Evolutionary conservation across 2,113 vertebrate species (phyloP), one percentile per base, ranked within the genome.

Genomic region (Clarias macrocephalus): DNA sequence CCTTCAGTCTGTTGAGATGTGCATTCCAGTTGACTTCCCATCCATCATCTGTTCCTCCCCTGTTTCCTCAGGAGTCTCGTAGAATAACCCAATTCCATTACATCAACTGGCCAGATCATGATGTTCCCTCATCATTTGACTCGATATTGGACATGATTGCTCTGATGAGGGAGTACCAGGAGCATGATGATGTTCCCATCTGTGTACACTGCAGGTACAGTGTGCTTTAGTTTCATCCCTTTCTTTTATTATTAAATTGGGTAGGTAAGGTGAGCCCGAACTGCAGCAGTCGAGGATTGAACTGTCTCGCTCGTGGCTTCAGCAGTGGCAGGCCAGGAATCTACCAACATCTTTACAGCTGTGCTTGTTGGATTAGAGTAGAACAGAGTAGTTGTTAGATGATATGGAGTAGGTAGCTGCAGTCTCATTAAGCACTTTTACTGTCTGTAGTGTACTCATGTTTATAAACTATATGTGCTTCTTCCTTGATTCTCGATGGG

Each of bases 61-160:
- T 57, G 30, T 85, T 33, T 30, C 25, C 13, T 52, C 76, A 99
- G 98, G 98, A 99, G 90, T 96, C 95, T 2, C 96, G 98, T 77
- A 96, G 96, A 89, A 91, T 99, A 52, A 97, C 97, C 73, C 98
- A 99, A 60, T 99, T 99, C 92, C 98, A 99, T 95, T 99, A 99
- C 77, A 96, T 98, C 77, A 99, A 99, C 94, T 99, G 98, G 98
- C 98, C 98, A 0, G 98, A 99, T 92, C 98, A 99, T 1, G 98
- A 99, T 82, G 98, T 99, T 77, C 98, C 98, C 52, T 98, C 98
- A 0, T 99, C 97, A 0, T 99, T 99, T 89, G 98, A 99, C 94
- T 99, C 98, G 88, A 99, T 99, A 91, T 92, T 99, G 94, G 98
- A 99, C 86, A 99, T 99, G 98, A 99, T 99, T 85, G 96, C 95